Base-by-base conservation (phyloP, 2,888 invertebrate species). In the Xestia c-nigrum region DNA sequence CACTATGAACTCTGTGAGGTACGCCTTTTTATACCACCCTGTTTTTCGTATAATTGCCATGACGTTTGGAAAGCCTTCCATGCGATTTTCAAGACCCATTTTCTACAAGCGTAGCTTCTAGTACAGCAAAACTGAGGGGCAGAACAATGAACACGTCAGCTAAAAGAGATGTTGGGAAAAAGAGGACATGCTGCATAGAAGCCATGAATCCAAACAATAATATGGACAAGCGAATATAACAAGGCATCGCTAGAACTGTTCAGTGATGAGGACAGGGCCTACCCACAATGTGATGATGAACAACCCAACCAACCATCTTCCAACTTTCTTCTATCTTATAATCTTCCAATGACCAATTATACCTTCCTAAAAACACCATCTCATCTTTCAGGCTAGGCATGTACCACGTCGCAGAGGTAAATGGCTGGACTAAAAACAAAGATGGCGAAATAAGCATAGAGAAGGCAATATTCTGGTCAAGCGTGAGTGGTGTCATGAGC, bases 401-500 rank as follows among this genome's bases (percentile, higher is more conserved):
- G 67, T 98, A 97, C 92, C 97, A 98, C 89, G 95, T 97, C 63
- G 97, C 97, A 2, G 97, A 97, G 84, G 97, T 97, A 67, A 93
- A 96, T 59, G 97, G 97, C 0, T 97, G 95, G 95, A 97, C 96
- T 0, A 95, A 93, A 74, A 91, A 91, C 46, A 91, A 90, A 76
- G 76, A 93, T 5, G 96, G 96, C 0, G 94, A 94, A 2, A 93
- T 95, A 10, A 93, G 92, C 84, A 84, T 95, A 63, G 85, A 92
- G 63, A 96, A 94, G 69, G 92, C 96, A 0, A 89, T 95, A 31
- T 90, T 96, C 76, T 96, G 96, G 93, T 92, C 95, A 38, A 89
- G 95, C 65, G 88, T 97, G 5, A 97, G 98, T 65, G 98, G 98
- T 0, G 95, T 97, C 38, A 87, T 98, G 76, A 98, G 98, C 7